phyloP scores from a whole-genome alignment of 2,888 invertebrate species.

The Buathra laborator region DNA sequence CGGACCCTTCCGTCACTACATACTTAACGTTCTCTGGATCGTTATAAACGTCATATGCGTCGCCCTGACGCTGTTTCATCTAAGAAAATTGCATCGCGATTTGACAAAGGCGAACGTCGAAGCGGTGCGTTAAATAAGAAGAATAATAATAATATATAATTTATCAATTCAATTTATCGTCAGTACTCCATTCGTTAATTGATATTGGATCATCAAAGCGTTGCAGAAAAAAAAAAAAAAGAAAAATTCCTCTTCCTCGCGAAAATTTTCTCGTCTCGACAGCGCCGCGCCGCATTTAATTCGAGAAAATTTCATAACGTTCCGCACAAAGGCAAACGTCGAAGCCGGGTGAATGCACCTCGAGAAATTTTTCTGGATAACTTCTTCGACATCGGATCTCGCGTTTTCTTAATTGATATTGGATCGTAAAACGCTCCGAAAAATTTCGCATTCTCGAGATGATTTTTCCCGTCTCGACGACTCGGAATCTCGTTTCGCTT shows the following conservation, averaged over 20 bases:
- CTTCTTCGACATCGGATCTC: neutral
- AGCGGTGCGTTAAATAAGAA: slow-evolving; percentile 86
- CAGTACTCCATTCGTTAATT: too few relatives aligned
- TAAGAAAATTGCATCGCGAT: slow-evolving; percentile 93
- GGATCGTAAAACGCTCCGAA: neutral
- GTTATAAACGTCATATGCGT: slow-evolving; percentile 94
- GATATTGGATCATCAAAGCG: too few relatives aligned
- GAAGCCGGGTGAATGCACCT: too few relatives aligned
- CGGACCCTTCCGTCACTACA: slow-evolving; percentile 95
- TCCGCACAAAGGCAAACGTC: too few relatives aligned
- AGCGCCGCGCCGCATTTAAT: too few relatives aligned
- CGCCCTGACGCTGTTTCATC: slow-evolving; percentile 92
- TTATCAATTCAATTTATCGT: too few relatives aligned
- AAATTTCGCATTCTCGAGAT: neutral
- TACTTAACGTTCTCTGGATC: slow-evolving; percentile 96
- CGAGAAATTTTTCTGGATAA: too few relatives aligned
- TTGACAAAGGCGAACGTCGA: slow-evolving; percentile 94
- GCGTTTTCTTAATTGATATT: slow-evolving; percentile 27
- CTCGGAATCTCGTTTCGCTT: neutral
- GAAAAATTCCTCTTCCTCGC: neutral
- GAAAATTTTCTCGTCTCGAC: too few relatives aligned
- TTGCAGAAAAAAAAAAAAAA: neutral
- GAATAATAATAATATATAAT: neutral
- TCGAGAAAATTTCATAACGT: too few relatives aligned
- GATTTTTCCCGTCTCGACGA: slow-evolving; percentile 1